phyloP scores from a whole-genome alignment of 2,797 vertebrate genomes.

The Phoebastria nigripes region DNA sequence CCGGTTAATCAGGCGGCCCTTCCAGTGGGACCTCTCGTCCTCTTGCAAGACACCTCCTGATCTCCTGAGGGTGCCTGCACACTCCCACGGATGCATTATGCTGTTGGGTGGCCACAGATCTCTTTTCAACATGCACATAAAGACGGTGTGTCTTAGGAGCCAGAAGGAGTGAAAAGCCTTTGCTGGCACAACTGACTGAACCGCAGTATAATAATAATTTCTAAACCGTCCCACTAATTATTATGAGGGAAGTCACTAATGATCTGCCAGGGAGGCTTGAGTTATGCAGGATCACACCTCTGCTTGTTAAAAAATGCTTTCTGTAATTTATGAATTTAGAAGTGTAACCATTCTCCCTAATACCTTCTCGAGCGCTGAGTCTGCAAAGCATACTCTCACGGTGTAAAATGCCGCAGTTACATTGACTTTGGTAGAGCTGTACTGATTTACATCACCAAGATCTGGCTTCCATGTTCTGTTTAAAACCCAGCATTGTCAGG shows the following conservation, averaged over 20 bases:
- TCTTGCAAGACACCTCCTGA: background rate
- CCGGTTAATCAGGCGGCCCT: background rate
- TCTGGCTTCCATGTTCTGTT: background rate
- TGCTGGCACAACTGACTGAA: conserved; percentile 35
- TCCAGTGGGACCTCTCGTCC: background rate
- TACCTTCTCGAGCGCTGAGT: background rate
- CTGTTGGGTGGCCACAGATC: background rate
- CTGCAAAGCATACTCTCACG: background rate
- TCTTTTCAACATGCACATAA: background rate
- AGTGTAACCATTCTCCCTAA: background rate
- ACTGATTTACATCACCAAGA: conserved; percentile 31
- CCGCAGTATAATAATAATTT: background rate
- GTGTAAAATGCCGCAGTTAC: background rate
- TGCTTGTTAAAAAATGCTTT: conserved; percentile 41
- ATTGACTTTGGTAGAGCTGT: background rate
- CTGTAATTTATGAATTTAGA: conserved; percentile 43
- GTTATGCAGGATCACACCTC: conserved; percentile 61
- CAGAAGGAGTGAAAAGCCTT: background rate
- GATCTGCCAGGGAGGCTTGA: conserved; percentile 24
- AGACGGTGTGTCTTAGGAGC: background rate
- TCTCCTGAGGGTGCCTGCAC: background rate
- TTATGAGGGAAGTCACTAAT: conserved; percentile 34
- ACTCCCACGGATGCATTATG: background rate
- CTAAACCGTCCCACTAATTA: conserved; percentile 44
- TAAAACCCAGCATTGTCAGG: conserved; percentile 12